phyloP scores from a whole-genome alignment of 2,888 invertebrate species.

The Amphipoea lucens region DNA sequence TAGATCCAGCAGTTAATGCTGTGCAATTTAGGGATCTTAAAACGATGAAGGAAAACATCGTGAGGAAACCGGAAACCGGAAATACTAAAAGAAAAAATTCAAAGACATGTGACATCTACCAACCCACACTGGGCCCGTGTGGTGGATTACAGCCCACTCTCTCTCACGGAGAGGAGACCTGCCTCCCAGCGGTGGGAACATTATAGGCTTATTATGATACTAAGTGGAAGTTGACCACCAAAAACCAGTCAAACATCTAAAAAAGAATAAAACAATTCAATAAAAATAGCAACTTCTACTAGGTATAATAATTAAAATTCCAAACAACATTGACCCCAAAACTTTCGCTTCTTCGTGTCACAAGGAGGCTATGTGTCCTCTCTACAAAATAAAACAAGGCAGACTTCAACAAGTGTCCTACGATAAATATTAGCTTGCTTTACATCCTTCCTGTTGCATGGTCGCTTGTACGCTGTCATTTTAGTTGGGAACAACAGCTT shows the following conservation, averaged over 20 bases:
- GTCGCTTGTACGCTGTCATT: conserved; percentile 22
- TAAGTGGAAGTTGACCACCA: neutral
- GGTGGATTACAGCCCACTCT: neutral
- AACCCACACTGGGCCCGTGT: neutral
- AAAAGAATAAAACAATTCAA: neutral
- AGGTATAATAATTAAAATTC: neutral
- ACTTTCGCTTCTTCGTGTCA: neutral
- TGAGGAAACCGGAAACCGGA: neutral
- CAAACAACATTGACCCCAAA: neutral
- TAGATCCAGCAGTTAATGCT: neutral
- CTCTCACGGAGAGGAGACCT: neutral
- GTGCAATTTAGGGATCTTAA: neutral
- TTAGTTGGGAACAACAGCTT: conserved; percentile 14
- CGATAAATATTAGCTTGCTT: conserved; percentile 43
- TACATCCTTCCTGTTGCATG: conserved; percentile 32
- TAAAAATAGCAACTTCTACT: neutral
- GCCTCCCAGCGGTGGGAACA: neutral
- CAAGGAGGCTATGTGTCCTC: neutral
- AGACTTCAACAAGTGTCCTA: conserved; percentile 47
- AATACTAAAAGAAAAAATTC: neutral
- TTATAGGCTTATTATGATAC: neutral
- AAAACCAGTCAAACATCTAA: neutral
- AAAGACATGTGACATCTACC: neutral
- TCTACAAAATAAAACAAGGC: conserved; percentile 4
- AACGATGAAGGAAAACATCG: neutral